These are phyloP conservation scores for Oriolus oriolus DNA, from an alignment of 2,113 vertebrate species.

Conservation along the genomic window DNA sequence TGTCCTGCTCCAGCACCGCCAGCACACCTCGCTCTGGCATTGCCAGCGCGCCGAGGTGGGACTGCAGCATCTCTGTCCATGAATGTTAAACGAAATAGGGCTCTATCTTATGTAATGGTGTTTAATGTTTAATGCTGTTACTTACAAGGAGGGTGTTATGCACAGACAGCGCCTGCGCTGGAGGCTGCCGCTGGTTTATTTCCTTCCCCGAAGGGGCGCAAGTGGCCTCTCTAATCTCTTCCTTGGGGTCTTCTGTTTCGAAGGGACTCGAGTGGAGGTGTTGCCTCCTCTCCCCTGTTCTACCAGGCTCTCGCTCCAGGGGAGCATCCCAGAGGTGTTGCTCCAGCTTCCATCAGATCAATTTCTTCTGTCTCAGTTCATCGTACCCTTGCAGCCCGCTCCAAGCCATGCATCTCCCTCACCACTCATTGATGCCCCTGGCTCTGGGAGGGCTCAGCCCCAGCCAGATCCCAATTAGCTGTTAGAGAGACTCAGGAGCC, in stretches of 20 bases:
- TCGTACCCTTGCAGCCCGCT: rapidly evolving
- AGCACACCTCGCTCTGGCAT: neutral
- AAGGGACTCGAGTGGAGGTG: neutral
- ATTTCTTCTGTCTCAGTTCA: neutral
- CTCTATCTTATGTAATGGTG: slow-evolving; percentile 15
- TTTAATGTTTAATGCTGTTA: slow-evolving; percentile 47
- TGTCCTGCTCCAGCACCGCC: neutral
- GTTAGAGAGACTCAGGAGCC: rapidly evolving
- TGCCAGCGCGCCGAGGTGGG: rapidly evolving
- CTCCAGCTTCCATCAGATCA: neutral
- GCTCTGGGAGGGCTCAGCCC: neutral
- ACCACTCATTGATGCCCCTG: rapidly evolving
- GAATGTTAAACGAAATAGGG: slow-evolving; percentile 4
- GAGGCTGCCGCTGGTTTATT: neutral
- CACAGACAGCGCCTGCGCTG: neutral
- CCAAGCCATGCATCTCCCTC: neutral
- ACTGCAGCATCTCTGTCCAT: neutral
- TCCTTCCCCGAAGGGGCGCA: rapidly evolving
- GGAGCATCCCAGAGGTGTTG: neutral
- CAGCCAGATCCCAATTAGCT: neutral
- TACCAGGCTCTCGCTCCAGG: neutral
- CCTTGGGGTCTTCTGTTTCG: neutral
- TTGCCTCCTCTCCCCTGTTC: neutral
- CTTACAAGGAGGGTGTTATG: neutral
- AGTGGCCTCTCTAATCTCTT: neutral